Base-by-base conservation (phyloP, 2,888 invertebrate genomes). In the Drosophila cognata region DNA sequence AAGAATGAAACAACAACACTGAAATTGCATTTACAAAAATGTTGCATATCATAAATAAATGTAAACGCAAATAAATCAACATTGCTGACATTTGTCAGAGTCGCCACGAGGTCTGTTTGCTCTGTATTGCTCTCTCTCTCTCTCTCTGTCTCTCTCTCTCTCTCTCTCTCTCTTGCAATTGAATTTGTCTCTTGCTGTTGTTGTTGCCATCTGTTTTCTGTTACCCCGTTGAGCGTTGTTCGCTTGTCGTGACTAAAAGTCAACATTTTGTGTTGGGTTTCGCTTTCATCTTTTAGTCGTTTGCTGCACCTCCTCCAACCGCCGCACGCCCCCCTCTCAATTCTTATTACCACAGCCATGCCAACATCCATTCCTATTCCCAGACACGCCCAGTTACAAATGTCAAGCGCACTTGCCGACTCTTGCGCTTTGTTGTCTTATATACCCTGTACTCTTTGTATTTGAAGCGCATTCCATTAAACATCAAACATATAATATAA, bases 1-100 rank as follows among this genome's bases (percentile, higher is more conserved):
- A 11, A 2, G 21, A 43, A 6, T 43, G 16, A 31, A 28, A 31
- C n/a, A 21, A 43, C 41, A 62, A 82, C 72, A 78, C 61, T 83
- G 70, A 89, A 87, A 89, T 86, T 81, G 87, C 84, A 84, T 84
- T 88, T 84, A 71, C 60, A 80, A 88, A 89, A 86, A 86, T 86
- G 89, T 86, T 84, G 86, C 88, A 89, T 84, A 87, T 86, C 89
- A 89, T 89, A 86, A 89, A 89, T 89, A 89, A 86, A 89, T 86
- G 88, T 89, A 72, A 89, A 79, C 78, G 89, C 82, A 86, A 89
- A 86, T 86, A 86, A 86, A 86, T 86, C 86, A 89, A 87, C 88
- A 84, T 84, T 88, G 89, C 77, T 89, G 86, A 87, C 88, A 89
- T 89, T 86, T 86, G 82, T 87, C 89, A 82, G 77, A 50, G 67